A percentile compares a stretch with the other conserved stretches of the same genome.
phyloP scores from a whole-genome alignment of 2,888 invertebrate genomes.

The Oithona nana region DNA sequence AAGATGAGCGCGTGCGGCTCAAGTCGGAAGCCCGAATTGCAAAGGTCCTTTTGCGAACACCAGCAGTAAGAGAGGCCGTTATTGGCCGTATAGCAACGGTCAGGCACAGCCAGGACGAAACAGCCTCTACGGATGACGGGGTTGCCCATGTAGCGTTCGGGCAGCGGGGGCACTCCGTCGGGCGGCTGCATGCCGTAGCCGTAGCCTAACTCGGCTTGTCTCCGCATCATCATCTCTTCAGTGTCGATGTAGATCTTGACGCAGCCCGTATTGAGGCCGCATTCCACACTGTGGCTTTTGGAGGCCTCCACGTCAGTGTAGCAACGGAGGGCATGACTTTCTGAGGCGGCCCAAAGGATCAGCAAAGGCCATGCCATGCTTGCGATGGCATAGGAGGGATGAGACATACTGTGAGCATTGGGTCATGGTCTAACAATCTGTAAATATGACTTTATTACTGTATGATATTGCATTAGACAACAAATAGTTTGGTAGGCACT shows the following conservation, averaged over 20 bases:
- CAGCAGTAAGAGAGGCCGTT: slow-evolving; percentile 17
- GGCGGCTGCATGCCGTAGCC: neutral
- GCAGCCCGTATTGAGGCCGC: slow-evolving; percentile 17
- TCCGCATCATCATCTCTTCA: slow-evolving; percentile 12
- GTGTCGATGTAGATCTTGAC: slow-evolving; percentile 17
- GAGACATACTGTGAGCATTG: too few relatives aligned
- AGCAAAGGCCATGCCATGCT: neutral
- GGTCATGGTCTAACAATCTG: too few relatives aligned
- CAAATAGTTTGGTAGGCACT: too few relatives aligned
- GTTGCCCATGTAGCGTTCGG: neutral
- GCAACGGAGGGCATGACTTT: slow-evolving; percentile 8
- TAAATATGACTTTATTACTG: too few relatives aligned
- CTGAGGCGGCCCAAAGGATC: neutral
- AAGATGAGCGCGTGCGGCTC: too few relatives aligned
- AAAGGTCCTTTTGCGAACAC: slow-evolving; percentile 16
- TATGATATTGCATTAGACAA: too few relatives aligned
- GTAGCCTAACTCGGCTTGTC: slow-evolving; percentile 3
- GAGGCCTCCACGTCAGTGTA: slow-evolving; percentile 14
- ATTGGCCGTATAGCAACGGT: slow-evolving; percentile 8
- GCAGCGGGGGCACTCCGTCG: neutral
- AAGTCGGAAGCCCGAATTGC: slow-evolving; percentile 6
- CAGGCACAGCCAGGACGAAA: slow-evolving; percentile 16
- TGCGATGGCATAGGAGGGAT: too few relatives aligned
- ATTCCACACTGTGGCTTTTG: slow-evolving; percentile 14
- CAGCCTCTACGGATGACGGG: slow-evolving; percentile 14